Evolutionary conservation across 1,140 invertebrate species (phyloP).

Genomic region (Pseudomyrmex cubaensis): DNA sequence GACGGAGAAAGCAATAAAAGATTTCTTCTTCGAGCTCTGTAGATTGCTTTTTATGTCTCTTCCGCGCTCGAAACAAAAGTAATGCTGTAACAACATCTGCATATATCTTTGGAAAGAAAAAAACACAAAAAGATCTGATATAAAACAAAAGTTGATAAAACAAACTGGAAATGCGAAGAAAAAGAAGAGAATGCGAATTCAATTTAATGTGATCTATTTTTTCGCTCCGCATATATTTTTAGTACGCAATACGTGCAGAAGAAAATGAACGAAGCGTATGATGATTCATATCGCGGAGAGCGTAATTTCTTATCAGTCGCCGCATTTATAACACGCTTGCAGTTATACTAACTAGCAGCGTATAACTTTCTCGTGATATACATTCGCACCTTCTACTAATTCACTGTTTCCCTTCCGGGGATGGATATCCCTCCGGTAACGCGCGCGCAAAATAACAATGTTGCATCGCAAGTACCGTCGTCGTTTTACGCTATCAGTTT

Average conservation of each 20-base stretch:
- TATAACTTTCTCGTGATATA: slow-evolving; percentile 26
- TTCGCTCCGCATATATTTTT: too few relatives aligned
- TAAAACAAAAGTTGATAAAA: too few relatives aligned
- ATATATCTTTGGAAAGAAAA: too few relatives aligned
- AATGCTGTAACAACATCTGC: too few relatives aligned
- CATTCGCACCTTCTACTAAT: slow-evolving; percentile 17
- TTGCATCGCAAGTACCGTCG: background rate
- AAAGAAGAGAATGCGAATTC: too few relatives aligned
- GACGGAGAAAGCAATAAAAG: background rate
- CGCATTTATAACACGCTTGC: background rate
- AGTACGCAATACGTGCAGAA: background rate
- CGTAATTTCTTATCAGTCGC: slow-evolving; percentile 26
- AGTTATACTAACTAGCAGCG: background rate
- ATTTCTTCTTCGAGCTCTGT: background rate
- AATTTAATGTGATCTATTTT: too few relatives aligned
- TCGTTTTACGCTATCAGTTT: background rate
- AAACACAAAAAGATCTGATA: too few relatives aligned
- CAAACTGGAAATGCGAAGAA: too few relatives aligned
- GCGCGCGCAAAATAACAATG: slow-evolving; percentile 1
- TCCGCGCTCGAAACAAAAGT: too few relatives aligned
- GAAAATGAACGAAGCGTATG: background rate
- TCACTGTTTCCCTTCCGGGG: slow-evolving; percentile 2
- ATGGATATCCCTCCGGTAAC: background rate
- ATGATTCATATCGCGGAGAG: slow-evolving; percentile 13
- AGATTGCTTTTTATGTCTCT: background rate